Evolutionary conservation across 2,797 vertebrate species (phyloP).

Genomic region (Lacerta agilis): DNA sequence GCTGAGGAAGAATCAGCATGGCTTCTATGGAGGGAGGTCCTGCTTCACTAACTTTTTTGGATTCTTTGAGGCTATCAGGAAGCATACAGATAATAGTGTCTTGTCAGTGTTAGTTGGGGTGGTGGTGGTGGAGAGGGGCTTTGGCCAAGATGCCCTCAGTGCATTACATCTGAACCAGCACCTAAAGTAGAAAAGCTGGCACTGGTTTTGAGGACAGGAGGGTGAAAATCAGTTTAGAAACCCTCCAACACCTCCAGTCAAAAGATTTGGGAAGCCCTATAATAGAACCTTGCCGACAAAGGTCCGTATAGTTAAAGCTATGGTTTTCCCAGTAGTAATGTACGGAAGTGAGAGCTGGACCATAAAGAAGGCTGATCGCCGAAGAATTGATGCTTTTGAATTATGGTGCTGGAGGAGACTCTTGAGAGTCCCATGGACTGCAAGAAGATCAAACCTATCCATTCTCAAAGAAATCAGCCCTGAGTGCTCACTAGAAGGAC

Average conservation of each 20-base stretch:
- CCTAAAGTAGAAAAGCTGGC: neutral
- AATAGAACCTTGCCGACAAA: no score
- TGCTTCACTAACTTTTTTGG: neutral
- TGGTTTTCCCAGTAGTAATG: no score
- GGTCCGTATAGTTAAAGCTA: no score
- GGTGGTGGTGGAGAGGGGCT: neutral
- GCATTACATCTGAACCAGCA: neutral
- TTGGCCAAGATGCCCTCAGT: neutral
- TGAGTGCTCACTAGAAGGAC: no score
- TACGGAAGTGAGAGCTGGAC: no score
- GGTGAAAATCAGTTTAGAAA: neutral
- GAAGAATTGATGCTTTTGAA: no score
- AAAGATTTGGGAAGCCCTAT: neutral
- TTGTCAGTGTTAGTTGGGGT: neutral
- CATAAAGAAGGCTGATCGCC: no score
- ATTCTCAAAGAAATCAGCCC: no score
- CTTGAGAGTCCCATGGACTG: no score
- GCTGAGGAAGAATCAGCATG: neutral
- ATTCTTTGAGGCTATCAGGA: neutral
- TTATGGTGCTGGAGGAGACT: no score
- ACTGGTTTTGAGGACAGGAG: neutral
- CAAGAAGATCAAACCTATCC: no score
- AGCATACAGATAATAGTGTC: neutral
- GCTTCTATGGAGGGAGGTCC: neutral
- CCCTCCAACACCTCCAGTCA: neutral